These are phyloP conservation scores for Microtus californicus DNA, from an alignment of 2,797 vertebrate genomes.

Conservation along the genomic window DNA sequence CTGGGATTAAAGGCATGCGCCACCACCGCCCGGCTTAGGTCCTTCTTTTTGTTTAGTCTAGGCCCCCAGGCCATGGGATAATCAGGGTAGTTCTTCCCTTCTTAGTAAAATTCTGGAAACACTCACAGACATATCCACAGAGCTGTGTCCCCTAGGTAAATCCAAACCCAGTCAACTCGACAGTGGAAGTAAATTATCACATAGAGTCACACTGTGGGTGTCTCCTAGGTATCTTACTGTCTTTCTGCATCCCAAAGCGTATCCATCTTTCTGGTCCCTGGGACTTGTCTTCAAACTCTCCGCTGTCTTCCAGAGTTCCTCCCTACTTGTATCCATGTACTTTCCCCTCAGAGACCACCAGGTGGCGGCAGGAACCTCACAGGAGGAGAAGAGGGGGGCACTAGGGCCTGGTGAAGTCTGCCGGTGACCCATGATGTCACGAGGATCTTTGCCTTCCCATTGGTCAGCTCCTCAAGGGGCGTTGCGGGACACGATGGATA, in stretches of 20 bases:
- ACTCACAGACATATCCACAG: neutral
- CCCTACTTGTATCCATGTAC: accelerated
- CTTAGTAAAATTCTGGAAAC: neutral
- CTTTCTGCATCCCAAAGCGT: neutral
- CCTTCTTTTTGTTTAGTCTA: neutral
- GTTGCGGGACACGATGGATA: neutral
- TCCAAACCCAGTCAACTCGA: neutral
- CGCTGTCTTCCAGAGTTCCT: accelerated
- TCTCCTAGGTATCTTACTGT: neutral
- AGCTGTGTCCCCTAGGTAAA: neutral
- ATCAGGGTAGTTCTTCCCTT: neutral
- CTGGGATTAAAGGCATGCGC: neutral
- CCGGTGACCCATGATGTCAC: slow-evolving; percentile 33
- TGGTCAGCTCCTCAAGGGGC: neutral
- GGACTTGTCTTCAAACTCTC: too few relatives aligned
- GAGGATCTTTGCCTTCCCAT: neutral
- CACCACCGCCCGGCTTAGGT: too few relatives aligned
- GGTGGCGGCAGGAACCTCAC: slow-evolving; percentile 57
- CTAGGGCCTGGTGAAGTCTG: slow-evolving; percentile 39
- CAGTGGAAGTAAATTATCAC: neutral
- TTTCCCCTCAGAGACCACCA: slow-evolving; percentile 14
- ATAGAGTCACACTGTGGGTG: neutral
- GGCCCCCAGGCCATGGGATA: neutral
- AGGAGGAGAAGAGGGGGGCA: neutral
- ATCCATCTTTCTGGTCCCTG: too few relatives aligned